Base-by-base conservation (phyloP, 2,888 invertebrate species). In the Dicyrtomina minuta region DNA sequence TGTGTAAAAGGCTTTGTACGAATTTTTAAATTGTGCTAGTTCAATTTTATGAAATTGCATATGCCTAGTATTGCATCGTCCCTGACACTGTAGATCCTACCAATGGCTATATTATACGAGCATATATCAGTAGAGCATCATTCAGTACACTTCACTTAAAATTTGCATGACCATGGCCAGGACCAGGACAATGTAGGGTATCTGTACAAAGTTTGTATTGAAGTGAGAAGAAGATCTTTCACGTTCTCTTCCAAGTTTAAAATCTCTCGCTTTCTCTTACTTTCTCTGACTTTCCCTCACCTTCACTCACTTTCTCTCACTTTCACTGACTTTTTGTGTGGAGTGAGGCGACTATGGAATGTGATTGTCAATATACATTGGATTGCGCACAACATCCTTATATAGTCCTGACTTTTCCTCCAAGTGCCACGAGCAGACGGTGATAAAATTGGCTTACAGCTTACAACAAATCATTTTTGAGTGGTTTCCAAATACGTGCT, bases 391-490 rank as follows among this genome's bases (percentile, higher is more conserved):
- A 56, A 17, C 3, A 43, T 1, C 17, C 39, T 26, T 44, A 24
- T 53, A 20, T 24, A 15, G 17, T n/a, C 39, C 41, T 58, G 41
- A n/a, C 13, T 20, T 26, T 24, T 55, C 24, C 55, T 24, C 20
- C 49, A 27, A 49, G 49, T 27, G 62, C 62, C 62, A 62, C 12
- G 33, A 62, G 49, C 62, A 62, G 62, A 62, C 49, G 62, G 62
- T 49, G 62, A 62, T 62, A 62, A 62, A 62, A 62, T 62, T 62
- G 33, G 62, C 49, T 17, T 49, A 62, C 62, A 62, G 49, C 49
- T 17, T 49, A 62, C 62, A 62, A 62, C 62, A 62, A 62, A 62
- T 62, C 62, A 62, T 33, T 62, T 62, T 49, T 62, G 62, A 62
- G 62, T 62, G 62, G 27, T 62, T 62, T 62, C 62, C 46, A 62